phyloP scores from a whole-genome alignment of 2,113 vertebrate species.

The Ptilorrhoa leucosticta region DNA sequence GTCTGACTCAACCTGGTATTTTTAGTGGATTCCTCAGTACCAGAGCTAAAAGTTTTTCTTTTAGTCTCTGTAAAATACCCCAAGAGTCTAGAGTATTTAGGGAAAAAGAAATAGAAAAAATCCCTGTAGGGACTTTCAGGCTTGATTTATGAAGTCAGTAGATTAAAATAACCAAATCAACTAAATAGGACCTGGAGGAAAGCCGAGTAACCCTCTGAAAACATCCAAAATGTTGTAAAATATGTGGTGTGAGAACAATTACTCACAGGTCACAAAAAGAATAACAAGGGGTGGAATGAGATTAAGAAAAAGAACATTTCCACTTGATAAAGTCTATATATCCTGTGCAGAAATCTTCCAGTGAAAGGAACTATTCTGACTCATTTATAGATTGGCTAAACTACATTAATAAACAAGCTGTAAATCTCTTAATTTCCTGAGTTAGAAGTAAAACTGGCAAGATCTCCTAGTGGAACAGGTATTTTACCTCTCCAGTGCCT shows the following conservation, averaged over 20 bases:
- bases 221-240: neutral
- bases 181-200: neutral
- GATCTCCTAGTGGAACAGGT: neutral
- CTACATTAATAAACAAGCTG: neutral
- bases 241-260: neutral
- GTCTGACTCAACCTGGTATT: neutral
- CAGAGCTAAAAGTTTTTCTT: neutral
- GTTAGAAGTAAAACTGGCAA: neutral
- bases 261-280: neutral
- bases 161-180: constrained; percentile 15
- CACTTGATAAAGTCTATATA: neutral
- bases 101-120: neutral
- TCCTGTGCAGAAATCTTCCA: neutral
- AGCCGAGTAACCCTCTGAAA: neutral
- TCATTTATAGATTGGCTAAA: neutral
- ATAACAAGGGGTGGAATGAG: neutral
- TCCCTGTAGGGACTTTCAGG: neutral
- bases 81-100: neutral
- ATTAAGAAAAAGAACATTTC: neutral
- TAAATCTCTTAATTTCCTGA: neutral
- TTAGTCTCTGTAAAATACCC: neutral
- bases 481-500: neutral
- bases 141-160: neutral
- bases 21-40: neutral
- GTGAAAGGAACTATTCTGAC: neutral